Percentiles rank a stretch among this genome's conserved stretches.
Conservation (phyloP, 2,888 invertebrate genomes). For the Odontothrips loti region DNA sequence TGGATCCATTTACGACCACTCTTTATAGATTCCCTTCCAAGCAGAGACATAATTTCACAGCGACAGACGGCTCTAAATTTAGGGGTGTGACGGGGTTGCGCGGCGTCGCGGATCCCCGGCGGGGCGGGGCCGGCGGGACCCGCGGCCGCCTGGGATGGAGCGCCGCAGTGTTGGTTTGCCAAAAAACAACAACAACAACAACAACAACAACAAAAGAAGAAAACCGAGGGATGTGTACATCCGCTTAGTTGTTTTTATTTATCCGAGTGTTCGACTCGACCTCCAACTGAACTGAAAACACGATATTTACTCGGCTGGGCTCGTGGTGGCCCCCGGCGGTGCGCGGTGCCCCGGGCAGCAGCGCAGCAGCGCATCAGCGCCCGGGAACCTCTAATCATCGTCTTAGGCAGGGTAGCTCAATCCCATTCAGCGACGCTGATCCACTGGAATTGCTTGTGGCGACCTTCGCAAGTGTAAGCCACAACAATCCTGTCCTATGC, state of each 20-base stretch:
- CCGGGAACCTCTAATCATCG: neutral
- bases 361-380: no score
- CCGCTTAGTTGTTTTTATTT: no score
- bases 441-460: neutral
- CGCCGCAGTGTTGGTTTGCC: no score
- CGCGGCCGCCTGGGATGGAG: neutral
- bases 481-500: neutral
- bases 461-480: slow-evolving; percentile 6
- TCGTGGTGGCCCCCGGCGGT: no score
- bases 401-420: slow-evolving; percentile 1
- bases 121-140: neutral
- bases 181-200: no score
- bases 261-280: no score
- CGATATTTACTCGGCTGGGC: no score
- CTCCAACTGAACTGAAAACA: no score
- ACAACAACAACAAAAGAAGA: no score
- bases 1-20: slow-evolving; percentile 24
- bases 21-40: slow-evolving; percentile 25
- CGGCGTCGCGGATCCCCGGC: neutral
- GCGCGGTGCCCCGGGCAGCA: no score
- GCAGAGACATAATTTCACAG: slow-evolving; percentile 21
- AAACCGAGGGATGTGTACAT: no score
- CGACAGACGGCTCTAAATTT: slow-evolving; percentile 19
- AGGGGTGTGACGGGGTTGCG: neutral
- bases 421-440: neutral